Conservation (phyloP, 2,113 vertebrate species). For the Eublepharis macularius region DNA sequence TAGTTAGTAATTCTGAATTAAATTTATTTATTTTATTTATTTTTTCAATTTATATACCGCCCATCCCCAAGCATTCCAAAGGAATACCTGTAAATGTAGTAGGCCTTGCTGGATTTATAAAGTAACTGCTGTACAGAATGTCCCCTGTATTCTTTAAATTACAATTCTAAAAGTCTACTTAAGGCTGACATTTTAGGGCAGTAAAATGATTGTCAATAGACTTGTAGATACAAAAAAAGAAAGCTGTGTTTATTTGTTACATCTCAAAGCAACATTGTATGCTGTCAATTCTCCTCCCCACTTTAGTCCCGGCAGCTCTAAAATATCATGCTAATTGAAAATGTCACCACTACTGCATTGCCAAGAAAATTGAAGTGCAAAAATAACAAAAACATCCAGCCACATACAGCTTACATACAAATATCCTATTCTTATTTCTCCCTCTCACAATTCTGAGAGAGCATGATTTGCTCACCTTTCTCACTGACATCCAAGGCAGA, state of each 20-base stretch:
- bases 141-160: background rate
- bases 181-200: background rate
- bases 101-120: slow-evolving; percentile 42
- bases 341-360: slow-evolving; percentile 15
- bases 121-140: slow-evolving; percentile 18
- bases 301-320: slow-evolving; percentile 23
- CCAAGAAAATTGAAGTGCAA: slow-evolving; percentile 1
- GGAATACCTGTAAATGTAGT: slow-evolving; percentile 33
- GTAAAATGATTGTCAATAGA: background rate
- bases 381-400: slow-evolving; percentile 20
- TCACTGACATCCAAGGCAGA: too few species aligned
- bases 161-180: slow-evolving; percentile 11
- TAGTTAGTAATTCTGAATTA: slow-evolving; percentile 34
- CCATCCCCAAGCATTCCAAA: too few species aligned
- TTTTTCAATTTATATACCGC: too few species aligned
- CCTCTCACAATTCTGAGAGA: background rate
- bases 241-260: slow-evolving; percentile 44
- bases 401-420: background rate
- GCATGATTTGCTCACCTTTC: background rate
- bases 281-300: slow-evolving; percentile 2
- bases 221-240: slow-evolving; percentile 27
- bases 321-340: slow-evolving; percentile 35
- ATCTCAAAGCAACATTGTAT: slow-evolving; percentile 22
- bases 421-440: slow-evolving; percentile 27
- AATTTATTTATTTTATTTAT: too few species aligned